Base-by-base conservation (phyloP, 2,113 vertebrate genomes). In the Scopus umbretta region DNA sequence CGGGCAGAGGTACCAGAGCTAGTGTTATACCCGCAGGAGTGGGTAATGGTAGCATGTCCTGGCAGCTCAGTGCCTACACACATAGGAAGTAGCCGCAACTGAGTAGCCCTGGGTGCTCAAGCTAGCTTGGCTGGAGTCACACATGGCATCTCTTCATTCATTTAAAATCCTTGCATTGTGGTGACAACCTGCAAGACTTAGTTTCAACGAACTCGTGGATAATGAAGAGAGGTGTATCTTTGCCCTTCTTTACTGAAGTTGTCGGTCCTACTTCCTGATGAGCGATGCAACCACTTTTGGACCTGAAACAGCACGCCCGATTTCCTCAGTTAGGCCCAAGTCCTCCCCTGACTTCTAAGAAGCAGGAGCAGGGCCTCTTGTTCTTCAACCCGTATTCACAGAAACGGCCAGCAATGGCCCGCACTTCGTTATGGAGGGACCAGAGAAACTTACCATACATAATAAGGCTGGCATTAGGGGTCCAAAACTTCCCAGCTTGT, bases 1-100 rank as follows among this genome's bases (percentile, higher is more conserved):
- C 14, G 17, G 19, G 27, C 65, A 71, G 81, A 70, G 21, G 45
- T 55, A 62, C 17, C 26, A 91, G 59, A 59, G 19, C 9, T 40
- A n/a, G 23, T 5, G 6, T 45, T 67, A 22, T 32, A 29, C 11
- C 7, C 0, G 0, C 2, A 1, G 43, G 7, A 66, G 21, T 2
- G 5, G 5, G 11, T 65, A 55, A 59, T 38, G 6, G 42, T 16
- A 42, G 19, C 53, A 42, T 26, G 34, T 84, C 30, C 13, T 32
- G 25, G 22, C 34, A 76, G 26, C 30, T 43, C 53, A 45, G 4
- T 42, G 40, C 21, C 16, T 42, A 21, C 9, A 23, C 13, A 62
- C 5, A 4, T 4, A 38, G 29, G 29, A 70, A 56, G 40, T 50
- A 84, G 55, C 40, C 76, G 87, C 47, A 55, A 8, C 34, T 43